Evolutionary conservation across 2,113 vertebrate species (phyloP).

Genomic region (Gavia stellata): DNA sequence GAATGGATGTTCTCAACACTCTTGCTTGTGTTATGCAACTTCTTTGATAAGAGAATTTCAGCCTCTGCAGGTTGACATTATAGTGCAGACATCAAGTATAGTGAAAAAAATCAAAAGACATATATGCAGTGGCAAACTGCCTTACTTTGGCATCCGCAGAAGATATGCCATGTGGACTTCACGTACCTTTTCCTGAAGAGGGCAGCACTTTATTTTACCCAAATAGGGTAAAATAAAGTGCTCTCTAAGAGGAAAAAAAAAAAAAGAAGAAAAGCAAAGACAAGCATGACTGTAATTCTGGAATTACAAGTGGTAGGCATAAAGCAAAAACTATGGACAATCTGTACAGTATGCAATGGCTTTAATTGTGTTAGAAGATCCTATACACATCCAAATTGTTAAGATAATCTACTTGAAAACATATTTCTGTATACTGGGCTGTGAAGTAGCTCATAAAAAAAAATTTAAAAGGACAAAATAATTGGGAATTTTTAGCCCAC

Average conservation of each 20-base stretch:
- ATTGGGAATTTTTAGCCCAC: neutral
- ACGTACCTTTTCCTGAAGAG: neutral
- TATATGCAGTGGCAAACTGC: neutral
- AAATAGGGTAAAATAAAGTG: too few relatives aligned
- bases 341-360: neutral
- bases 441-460: neutral
- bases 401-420: neutral
- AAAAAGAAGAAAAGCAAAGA: too few relatives aligned
- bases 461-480: neutral
- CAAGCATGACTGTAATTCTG: neutral
- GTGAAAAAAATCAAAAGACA: neutral
- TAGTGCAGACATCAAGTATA: neutral
- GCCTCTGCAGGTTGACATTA: neutral
- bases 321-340: neutral
- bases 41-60: neutral
- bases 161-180: neutral
- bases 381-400: neutral
- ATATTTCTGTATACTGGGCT: neutral
- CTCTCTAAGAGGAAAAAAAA: neutral
- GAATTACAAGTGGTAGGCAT: neutral
- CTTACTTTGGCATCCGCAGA: neutral
- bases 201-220: neutral
- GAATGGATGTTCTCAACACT: neutral
- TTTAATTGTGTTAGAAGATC: neutral
- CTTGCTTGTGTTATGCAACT: neutral